These are phyloP conservation scores for Rana temporaria DNA, from an alignment of 2,113 vertebrate genomes.

Conservation along the genomic window DNA sequence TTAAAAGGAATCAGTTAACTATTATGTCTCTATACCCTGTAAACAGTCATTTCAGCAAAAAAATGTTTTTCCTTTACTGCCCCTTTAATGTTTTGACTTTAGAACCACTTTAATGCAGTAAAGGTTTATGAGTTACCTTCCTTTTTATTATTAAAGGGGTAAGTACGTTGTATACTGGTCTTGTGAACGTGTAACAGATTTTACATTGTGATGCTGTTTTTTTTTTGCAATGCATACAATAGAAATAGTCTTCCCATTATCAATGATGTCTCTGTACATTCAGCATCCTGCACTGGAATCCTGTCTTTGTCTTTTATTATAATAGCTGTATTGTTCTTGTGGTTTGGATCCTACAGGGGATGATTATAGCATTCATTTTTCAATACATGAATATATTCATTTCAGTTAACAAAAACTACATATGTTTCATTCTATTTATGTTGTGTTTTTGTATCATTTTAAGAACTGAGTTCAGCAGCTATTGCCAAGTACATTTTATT, in stretches of 20 bases:
- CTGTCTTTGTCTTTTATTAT: background rate
- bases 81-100: no score
- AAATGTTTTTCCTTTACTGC: no score
- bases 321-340: background rate
- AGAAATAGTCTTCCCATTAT: constrained; percentile 9
- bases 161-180: no score
- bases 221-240: background rate
- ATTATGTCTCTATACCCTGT: no score
- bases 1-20: no score
- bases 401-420: background rate
- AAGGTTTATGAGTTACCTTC: no score
- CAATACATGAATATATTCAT: background rate
- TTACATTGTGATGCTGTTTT: background rate
- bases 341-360: background rate
- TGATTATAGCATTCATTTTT: background rate
- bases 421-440: background rate
- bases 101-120: no score
- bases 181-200: background rate
- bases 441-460: background rate
- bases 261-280: constrained; percentile 2
- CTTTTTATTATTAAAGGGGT: no score
- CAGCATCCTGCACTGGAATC: background rate
- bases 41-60: no score
- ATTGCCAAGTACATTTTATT: no score
- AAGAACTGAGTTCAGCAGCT: no score